Percentiles rank a stretch among this genome's conserved stretches.
phyloP scores from a whole-genome alignment of 2,888 invertebrate genomes.

The Nomada goodeniana region DNA sequence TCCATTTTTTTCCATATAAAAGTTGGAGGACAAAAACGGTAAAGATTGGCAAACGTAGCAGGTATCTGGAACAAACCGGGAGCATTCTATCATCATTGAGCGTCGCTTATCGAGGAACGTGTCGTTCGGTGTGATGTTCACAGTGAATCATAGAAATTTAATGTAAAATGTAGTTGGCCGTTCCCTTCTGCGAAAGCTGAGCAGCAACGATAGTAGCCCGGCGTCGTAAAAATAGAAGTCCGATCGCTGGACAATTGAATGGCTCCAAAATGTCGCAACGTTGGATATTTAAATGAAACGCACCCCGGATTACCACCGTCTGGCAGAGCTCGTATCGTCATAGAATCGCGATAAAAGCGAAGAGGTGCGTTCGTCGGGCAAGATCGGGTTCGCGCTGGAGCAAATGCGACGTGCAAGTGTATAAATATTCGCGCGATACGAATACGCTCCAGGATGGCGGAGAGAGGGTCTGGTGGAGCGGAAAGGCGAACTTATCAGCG shows the following conservation, averaged over 20 bases:
- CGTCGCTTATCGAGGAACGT: slow-evolving; percentile 8
- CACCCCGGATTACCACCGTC: background rate
- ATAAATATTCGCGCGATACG: slow-evolving; percentile 46
- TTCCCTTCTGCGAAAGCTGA: background rate
- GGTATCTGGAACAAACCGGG: background rate
- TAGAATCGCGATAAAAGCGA: background rate
- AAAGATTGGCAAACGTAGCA: background rate
- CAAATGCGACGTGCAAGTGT: slow-evolving; percentile 24
- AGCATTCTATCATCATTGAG: background rate
- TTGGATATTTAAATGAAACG: background rate
- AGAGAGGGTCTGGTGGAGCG: slow-evolving; percentile 45
- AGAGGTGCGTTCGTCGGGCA: background rate
- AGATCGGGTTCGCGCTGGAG: background rate
- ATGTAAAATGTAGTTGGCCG: background rate
- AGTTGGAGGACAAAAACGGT: too few relatives aligned
- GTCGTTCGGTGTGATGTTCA: background rate
- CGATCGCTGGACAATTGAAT: too few relatives aligned
- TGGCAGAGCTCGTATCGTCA: background rate
- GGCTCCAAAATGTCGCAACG: too few relatives aligned
- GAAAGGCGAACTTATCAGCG: slow-evolving; percentile 64
- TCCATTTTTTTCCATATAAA: background rate
- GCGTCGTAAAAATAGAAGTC: background rate
- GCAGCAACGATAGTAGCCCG: background rate
- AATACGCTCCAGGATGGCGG: slow-evolving; percentile 32
- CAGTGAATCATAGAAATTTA: slow-evolving; percentile 23